Evolutionary conservation across 2,113 vertebrate genomes (phyloP).

Genomic region (Syrrhaptes paradoxus): DNA sequence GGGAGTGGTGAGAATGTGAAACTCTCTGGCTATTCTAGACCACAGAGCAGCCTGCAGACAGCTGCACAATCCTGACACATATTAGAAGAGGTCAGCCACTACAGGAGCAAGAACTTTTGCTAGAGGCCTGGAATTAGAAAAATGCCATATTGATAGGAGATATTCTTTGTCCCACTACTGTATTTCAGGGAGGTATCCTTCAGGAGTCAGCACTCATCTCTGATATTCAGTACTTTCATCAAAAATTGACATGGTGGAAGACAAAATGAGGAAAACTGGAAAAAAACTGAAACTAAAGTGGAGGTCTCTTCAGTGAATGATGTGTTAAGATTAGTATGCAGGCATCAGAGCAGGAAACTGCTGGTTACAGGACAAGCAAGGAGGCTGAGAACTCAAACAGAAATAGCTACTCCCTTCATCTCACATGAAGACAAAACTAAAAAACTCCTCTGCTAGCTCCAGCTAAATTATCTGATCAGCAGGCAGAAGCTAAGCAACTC

Average conservation of each 20-base stretch:
- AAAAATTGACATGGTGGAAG: background rate
- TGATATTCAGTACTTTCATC: background rate
- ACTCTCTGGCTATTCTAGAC: background rate
- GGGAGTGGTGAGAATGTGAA: conserved; percentile 1
- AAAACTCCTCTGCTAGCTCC: background rate
- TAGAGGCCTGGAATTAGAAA: background rate
- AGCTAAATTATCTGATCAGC: background rate
- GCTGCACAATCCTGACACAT: background rate
- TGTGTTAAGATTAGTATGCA: background rate
- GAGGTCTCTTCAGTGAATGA: background rate
- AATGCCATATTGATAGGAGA: accelerated
- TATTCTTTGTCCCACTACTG: background rate
- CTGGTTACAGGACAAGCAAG: background rate
- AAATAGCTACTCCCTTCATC: background rate
- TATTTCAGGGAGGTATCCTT: background rate
- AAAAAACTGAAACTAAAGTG: background rate
- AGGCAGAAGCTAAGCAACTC: background rate
- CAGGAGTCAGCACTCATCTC: background rate
- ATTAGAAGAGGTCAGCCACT: background rate
- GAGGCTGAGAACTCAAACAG: background rate
- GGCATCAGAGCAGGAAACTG: background rate
- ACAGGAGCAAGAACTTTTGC: background rate
- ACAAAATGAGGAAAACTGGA: background rate
- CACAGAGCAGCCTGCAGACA: background rate
- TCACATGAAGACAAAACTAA: background rate